Evolutionary conservation across 1,140 invertebrate species (phyloP), one percentile per base, ranked within the genome.

Genomic region (Pristionchus pacificus): DNA sequence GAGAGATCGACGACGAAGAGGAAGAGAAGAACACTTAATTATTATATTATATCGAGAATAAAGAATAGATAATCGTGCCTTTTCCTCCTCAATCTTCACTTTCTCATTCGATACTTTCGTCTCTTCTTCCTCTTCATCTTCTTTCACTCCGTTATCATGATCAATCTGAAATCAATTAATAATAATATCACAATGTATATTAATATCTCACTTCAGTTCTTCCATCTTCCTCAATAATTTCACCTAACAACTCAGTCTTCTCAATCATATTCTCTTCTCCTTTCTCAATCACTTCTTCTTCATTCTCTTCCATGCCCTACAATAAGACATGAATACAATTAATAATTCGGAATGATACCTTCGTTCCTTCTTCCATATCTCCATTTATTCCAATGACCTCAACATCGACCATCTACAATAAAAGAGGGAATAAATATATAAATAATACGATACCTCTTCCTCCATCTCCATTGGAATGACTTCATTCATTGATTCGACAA

Each of bases 1-100:
- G 49, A 1, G 65, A 66, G 15, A 58, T 38, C 15, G 65, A 66
- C 24, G 49, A 66, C 31, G 57, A 24, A 65, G 2, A 62, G n/a
- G 0, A 15, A 0, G 6, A 27, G 15, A 25, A 14, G 38, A 27
- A 27, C n/a, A 14, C 24, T 24, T 38, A 28, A 28, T n/a, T 19
- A 14, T 2, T 15, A 61, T 61, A 14, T 13, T 29, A 1, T 61
- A 61, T 6, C 10, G 13, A 61, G 28, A 60, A 27, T 60, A 60
- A 6, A 25, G n/a, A n/a, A 3, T 19, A 2, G 2, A 25, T 60
- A 60, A n/a, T 27, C 28, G 24, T 6, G 24, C 24, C 28, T 27
- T 60, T 27, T 60, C 28, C 15, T 27, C 58, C 3, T 25, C 58
- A 60, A 60, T 60, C 24, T n/a, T 60, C 28, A n/a, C 58, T 2